phyloP scores from a whole-genome alignment of 2,113 vertebrate species.

The Callopanchax toddi region DNA sequence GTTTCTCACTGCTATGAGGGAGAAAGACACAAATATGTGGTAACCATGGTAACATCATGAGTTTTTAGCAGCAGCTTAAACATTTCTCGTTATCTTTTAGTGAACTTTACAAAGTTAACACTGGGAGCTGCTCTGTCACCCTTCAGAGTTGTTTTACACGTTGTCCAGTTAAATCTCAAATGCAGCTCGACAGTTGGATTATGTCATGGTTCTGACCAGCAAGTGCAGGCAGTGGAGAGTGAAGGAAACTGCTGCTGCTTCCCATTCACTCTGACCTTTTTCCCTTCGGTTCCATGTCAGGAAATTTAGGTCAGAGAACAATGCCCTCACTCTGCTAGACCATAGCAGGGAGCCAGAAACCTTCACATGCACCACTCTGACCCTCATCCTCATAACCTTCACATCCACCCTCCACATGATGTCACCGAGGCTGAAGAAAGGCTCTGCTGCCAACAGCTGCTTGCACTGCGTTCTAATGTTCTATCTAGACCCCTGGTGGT shows the following conservation, averaged over 20 bases:
- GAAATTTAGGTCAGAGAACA: constrained; percentile 76
- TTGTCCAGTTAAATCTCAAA: constrained; percentile 22
- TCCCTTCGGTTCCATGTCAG: constrained; percentile 62
- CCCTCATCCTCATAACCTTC: constrained; percentile 40
- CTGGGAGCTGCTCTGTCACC: no score
- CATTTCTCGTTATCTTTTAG: no score
- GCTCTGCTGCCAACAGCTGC: no score
- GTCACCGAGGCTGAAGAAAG: no score
- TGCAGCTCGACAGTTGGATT: constrained; percentile 54
- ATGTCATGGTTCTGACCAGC: constrained; percentile 52
- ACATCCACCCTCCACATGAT: constrained; percentile 22
- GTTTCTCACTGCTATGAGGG: no score
- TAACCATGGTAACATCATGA: no score
- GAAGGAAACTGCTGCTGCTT: constrained; percentile 50
- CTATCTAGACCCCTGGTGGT: no score
- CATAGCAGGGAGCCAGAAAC: constrained; percentile 56
- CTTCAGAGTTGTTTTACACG: no score
- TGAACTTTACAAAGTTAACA: no score
- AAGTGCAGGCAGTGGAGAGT: constrained; percentile 49
- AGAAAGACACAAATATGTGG: no score
- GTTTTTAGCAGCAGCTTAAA: no score
- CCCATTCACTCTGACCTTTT: constrained; percentile 55
- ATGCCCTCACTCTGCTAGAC: constrained; percentile 64
- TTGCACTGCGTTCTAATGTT: no score
- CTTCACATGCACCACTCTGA: constrained; percentile 55